Evolutionary conservation across 2,888 invertebrate species (phyloP).

Genomic region (Melinaea marsaeus): DNA sequence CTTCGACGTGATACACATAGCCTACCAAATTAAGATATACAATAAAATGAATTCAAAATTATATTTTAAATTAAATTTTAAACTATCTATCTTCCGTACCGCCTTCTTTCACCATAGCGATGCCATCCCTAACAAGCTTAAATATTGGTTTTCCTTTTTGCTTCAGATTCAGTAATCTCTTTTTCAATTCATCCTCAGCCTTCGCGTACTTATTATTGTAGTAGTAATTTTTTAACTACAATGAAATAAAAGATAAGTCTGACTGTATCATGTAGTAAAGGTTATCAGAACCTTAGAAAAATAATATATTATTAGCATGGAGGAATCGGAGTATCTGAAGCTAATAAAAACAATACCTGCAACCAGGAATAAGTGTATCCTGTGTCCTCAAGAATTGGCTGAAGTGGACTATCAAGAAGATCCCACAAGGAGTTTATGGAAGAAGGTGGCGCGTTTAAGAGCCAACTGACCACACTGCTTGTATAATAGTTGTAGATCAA

Average conservation of each 20-base stretch:
- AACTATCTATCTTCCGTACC: slow-evolving; percentile 27
- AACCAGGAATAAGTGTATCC: slow-evolving; percentile 70
- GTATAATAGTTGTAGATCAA: slow-evolving; percentile 79
- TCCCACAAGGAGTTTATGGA: slow-evolving; percentile 71
- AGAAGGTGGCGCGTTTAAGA: slow-evolving; percentile 71
- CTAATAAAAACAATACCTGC: slow-evolving; percentile 43
- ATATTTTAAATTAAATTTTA: no score
- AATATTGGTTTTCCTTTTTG: no score
- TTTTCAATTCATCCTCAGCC: no score
- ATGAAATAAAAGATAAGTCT: slow-evolving; percentile 36
- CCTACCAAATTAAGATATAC: slow-evolving; percentile 28
- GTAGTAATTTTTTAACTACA: slow-evolving; percentile 54
- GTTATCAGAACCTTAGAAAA: no score
- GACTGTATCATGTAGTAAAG: no score
- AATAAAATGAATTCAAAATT: no score
- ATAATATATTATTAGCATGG: slow-evolving; percentile 47
- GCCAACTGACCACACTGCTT: slow-evolving; percentile 78
- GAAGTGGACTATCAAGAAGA: slow-evolving; percentile 69
- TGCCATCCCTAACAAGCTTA: no score
- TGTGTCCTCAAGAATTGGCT: slow-evolving; percentile 69
- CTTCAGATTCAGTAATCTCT: no score
- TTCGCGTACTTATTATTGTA: slow-evolving; percentile 50
- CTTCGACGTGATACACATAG: no score
- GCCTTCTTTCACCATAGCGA: no score
- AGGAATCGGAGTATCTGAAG: background rate